Percentiles rank a stretch among this genome's conserved stretches.
Conservation (phyloP, 2,888 invertebrate species). For the Limnephilus marmoratus region DNA sequence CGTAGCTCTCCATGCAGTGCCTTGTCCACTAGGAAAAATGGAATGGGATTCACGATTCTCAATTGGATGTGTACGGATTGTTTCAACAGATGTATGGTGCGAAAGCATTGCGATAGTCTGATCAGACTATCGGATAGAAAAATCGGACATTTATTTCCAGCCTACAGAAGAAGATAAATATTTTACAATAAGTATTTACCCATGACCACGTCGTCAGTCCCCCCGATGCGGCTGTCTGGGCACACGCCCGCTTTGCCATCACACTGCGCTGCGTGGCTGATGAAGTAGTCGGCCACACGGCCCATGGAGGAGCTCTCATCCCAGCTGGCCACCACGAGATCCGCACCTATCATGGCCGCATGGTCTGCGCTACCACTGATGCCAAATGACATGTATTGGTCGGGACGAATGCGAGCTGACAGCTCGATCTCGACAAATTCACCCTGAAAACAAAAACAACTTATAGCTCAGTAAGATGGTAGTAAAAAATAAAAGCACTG, state of each 20-base stretch:
- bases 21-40: too few relatives aligned
- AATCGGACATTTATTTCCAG: too few relatives aligned
- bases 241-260: constrained; percentile 91
- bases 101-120: too few relatives aligned
- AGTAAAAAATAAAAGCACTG: too few relatives aligned
- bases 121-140: too few relatives aligned
- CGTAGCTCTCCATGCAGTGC: too few relatives aligned
- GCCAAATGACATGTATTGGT: constrained; percentile 94
- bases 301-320: constrained; percentile 75
- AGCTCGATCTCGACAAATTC: constrained; percentile 86
- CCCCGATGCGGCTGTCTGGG: constrained; percentile 89
- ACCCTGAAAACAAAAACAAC: constrained; percentile 69
- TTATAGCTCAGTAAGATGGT: too few relatives aligned
- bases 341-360: constrained; percentile 88
- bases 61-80: too few relatives aligned
- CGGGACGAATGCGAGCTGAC: constrained; percentile 86
- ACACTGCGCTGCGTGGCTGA: constrained; percentile 88
- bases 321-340: constrained; percentile 89
- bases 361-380: constrained; percentile 86
- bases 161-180: too few relatives aligned
- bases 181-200: constrained; percentile 69
- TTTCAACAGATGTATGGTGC: too few relatives aligned
- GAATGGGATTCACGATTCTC: too few relatives aligned
- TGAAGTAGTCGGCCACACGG: constrained; percentile 89
- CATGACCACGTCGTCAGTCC: constrained; percentile 85